phyloP scores from a whole-genome alignment of 23 tunicate species.

The Aplidium turbinatum region DNA sequence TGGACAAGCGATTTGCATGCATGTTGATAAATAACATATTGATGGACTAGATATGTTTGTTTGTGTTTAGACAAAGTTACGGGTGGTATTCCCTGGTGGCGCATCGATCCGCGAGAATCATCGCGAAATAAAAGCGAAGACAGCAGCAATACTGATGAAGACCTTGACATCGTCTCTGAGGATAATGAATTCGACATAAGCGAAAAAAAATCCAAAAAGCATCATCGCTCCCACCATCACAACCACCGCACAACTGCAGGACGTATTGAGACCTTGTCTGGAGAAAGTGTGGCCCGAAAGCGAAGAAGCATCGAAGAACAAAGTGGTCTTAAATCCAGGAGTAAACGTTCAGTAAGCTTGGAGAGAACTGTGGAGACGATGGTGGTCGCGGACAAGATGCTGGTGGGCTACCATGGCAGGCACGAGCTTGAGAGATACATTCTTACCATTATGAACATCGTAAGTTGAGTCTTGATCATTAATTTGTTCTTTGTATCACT shows the following conservation, averaged over 20 bases:
- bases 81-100: constrained; percentile 83
- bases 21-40: background rate
- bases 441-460: constrained; percentile 97
- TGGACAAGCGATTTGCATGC: background rate
- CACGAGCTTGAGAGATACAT: constrained; percentile 89
- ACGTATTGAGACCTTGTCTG: constrained; percentile 24
- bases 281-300: constrained; percentile 11
- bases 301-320: constrained; percentile 27
- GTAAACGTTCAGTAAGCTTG: constrained; percentile 59
- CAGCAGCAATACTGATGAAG: background rate
- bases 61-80: constrained; percentile 43
- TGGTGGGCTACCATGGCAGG: constrained; percentile 90
- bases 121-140: background rate
- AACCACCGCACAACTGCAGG: constrained; percentile 70
- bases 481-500: constrained; percentile 3
- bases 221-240: constrained; percentile 50
- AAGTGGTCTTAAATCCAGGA: constrained; percentile 35
- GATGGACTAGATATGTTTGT: background rate
- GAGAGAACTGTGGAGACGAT: constrained; percentile 92
- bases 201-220: constrained; percentile 7
- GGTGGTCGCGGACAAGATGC: constrained; percentile 93
- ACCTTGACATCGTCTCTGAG: background rate
- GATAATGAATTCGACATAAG: background rate
- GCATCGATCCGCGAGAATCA: constrained; percentile 43
- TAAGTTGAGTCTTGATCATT: constrained; percentile 33